Evolutionary conservation across 2,797 vertebrate genomes (phyloP), one percentile per base, ranked within the genome.

Genomic region (Lepilemur septentrionalis): DNA sequence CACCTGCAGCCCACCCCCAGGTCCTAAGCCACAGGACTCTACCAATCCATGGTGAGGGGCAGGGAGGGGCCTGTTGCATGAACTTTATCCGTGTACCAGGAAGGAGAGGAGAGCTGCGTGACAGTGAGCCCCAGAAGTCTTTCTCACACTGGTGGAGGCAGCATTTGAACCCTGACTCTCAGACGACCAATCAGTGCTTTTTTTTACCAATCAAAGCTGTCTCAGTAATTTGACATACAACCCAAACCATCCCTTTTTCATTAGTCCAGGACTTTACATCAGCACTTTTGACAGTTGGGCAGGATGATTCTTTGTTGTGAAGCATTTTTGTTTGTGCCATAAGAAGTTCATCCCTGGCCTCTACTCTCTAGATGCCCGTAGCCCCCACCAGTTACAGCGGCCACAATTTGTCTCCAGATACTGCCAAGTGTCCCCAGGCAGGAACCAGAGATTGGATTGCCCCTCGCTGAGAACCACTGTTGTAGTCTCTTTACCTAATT

Each of bases 391-490:
- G 12, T 11, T 18, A 4, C 35, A 35, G 23, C 14, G 61, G 20
- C 32, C 17, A n/a, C 65, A n/a, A 72, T 38, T 55, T 55, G 41
- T 43, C 67, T 70, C 48, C 38, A 75, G 23, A 55, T 18, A 35
- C 35, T 35, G 1, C 14, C 15, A 28, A 17, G 28, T 32, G 10
- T 63, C 57, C 85, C 43, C 5, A 8, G 43, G 13, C 17, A 61
- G 65, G 22, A 76, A 72, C 8, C 7, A 0, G 1, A 4, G 1
- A 14, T 11, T 9, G 7, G 12, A 32, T 41, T 38, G 22, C 10
- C 69, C 32, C 41, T 80, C 1, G 3, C 2, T 59, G 35, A 43
- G 18, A 75, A 83, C 10, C 20, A 32, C 32, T 20, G 1, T 15
- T 52, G 72, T 28, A 38, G 22, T 50, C 32, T 17, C 28, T 65